These are phyloP conservation scores for Chloebia gouldiae DNA, from an alignment of 2,113 vertebrate species.

Conservation along the genomic window DNA sequence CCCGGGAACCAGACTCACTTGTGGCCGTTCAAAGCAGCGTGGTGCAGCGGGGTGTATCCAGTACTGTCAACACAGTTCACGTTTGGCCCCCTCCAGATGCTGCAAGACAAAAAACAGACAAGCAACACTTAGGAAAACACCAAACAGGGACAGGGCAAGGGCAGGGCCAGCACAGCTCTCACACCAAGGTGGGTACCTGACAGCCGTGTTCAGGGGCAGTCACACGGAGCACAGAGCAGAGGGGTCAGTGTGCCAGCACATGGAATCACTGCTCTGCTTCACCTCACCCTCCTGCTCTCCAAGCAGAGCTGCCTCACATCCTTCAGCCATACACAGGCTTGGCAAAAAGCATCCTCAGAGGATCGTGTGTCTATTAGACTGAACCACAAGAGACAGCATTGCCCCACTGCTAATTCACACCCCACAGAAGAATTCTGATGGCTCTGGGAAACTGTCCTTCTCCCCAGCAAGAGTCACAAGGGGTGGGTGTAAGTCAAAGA, in stretches of 20 bases:
- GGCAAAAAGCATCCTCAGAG: not conserved
- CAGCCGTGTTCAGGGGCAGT: not conserved
- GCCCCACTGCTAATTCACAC: not conserved
- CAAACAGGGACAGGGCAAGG: not conserved
- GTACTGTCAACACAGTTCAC: constrained; percentile 98
- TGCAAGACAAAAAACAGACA: constrained; percentile 62
- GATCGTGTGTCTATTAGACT: not conserved
- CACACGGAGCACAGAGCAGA: not conserved
- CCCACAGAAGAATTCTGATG: not conserved
- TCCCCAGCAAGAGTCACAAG: not conserved
- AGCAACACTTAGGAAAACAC: not conserved
- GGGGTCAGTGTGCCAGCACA: not conserved
- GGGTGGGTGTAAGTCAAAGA: not conserved
- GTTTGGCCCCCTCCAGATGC: constrained; percentile 98
- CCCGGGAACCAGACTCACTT: constrained; percentile 76
- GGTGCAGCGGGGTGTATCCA: constrained; percentile 95
- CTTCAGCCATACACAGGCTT: not conserved
- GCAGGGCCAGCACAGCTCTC: not conserved
- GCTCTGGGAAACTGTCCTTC: not conserved
- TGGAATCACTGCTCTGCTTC: not conserved
- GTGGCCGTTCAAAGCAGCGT: constrained; percentile 95
- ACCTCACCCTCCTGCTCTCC: not conserved
- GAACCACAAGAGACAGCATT: not conserved
- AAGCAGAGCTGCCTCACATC: not conserved
- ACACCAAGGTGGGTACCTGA: not conserved